A percentile compares a stretch with the other conserved stretches of the same genome.
These are phyloP conservation scores for Oenanthe melanoleuca DNA, from an alignment of 2,113 vertebrate species.

Conservation along the genomic window DNA sequence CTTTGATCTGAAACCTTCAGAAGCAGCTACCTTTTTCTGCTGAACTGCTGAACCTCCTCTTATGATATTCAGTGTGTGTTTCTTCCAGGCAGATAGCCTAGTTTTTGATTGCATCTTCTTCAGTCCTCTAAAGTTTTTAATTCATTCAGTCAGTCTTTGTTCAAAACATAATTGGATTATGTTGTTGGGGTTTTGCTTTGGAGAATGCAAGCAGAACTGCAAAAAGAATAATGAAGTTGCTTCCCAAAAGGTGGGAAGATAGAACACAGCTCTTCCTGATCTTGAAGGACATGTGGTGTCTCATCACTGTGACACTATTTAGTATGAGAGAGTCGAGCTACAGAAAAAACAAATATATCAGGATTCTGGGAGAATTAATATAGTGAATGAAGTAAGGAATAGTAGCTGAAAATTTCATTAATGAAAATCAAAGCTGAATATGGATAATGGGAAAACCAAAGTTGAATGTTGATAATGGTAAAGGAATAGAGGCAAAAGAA, in stretches of 20 bases:
- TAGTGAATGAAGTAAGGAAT: background rate
- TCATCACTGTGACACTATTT: background rate
- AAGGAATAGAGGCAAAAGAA: background rate
- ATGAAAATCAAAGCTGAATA: background rate
- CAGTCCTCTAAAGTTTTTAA: background rate
- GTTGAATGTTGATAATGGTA: background rate
- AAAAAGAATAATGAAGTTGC: background rate
- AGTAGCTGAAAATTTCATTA: background rate
- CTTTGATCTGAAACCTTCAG: constrained; percentile 4
- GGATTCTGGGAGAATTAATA: background rate
- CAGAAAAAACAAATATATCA: background rate
- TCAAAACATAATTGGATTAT: background rate
- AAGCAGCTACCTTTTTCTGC: background rate
- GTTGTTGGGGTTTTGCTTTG: background rate
- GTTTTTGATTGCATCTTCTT: background rate
- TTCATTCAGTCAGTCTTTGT: background rate
- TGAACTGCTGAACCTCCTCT: background rate
- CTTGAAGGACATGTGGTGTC: background rate
- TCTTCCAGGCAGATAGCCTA: background rate
- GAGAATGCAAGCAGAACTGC: background rate
- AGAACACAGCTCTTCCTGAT: background rate
- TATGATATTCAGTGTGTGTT: background rate
- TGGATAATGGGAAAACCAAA: background rate
- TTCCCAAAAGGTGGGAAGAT: background rate
- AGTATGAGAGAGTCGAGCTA: background rate